phyloP scores from a whole-genome alignment of 2,888 invertebrate genomes.

The Amaurobius ferox region DNA sequence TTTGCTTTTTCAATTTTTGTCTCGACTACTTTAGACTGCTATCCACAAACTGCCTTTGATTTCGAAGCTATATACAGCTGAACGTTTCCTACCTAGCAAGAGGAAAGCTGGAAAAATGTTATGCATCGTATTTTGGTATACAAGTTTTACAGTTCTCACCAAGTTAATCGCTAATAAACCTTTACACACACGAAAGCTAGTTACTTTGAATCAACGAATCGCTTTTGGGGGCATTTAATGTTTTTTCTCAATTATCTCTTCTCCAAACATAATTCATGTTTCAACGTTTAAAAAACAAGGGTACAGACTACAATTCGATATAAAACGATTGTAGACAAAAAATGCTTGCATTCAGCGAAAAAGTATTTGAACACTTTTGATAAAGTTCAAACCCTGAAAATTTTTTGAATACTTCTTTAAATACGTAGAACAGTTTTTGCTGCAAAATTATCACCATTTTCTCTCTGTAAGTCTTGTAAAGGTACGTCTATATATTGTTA shows the following conservation, averaged over 20 bases:
- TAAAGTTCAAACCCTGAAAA: too few relatives aligned
- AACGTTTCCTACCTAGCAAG: constrained; percentile 30
- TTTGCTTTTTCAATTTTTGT: constrained; percentile 18
- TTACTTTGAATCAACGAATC: constrained; percentile 69
- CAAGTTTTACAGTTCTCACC: constrained; percentile 12
- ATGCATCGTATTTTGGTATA: constrained; percentile 18
- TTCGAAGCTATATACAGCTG: constrained; percentile 63
- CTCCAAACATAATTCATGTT: too few relatives aligned
- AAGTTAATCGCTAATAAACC: constrained; percentile 1
- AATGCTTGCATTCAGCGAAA: neutral
- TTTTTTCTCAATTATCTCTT: neutral
- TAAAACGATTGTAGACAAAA: neutral
- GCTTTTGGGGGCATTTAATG: neutral
- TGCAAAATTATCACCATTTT: too few relatives aligned
- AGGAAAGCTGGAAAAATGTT: constrained; percentile 3
- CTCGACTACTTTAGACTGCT: constrained; percentile 28
- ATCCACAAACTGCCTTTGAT: constrained; percentile 26
- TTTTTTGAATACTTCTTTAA: too few relatives aligned
- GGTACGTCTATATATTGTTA: too few relatives aligned
- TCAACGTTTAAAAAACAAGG: too few relatives aligned
- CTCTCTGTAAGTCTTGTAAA: too few relatives aligned
- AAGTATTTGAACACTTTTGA: neutral
- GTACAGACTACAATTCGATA: neutral
- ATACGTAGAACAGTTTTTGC: too few relatives aligned
- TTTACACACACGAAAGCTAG: constrained; percentile 36